These are phyloP conservation scores for Formica selysi DNA, from an alignment of 1,140 invertebrate genomes.

Conservation along the genomic window DNA sequence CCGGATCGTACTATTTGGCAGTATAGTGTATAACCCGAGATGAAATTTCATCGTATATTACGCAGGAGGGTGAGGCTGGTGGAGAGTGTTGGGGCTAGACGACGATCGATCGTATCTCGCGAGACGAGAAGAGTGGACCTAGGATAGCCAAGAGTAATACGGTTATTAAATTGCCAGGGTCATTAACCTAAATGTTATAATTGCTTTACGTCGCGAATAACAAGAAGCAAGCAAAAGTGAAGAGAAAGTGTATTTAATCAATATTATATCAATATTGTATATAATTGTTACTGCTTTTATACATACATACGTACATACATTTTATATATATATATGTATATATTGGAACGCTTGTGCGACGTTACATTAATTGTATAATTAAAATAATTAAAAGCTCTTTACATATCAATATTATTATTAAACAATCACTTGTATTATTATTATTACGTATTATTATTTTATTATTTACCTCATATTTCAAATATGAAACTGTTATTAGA, in stretches of 20 bases:
- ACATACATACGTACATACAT: too few species aligned
- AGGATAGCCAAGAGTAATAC: slow-evolving; percentile 45
- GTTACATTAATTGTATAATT: background rate
- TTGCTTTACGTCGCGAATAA: background rate
- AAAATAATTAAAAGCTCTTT: slow-evolving; percentile 11
- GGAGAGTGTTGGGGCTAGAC: slow-evolving; percentile 41
- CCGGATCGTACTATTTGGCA: slow-evolving; percentile 45
- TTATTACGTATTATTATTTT: background rate
- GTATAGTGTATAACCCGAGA: slow-evolving; percentile 35
- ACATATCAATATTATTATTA: background rate
- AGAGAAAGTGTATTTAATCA: background rate
- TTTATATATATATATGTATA: too few species aligned
- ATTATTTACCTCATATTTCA: background rate
- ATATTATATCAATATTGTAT: too few species aligned
- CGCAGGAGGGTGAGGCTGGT: slow-evolving; percentile 7
- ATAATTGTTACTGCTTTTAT: background rate
- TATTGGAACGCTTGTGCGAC: background rate
- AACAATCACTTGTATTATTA: too few species aligned
- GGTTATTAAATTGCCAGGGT: slow-evolving; percentile 70
- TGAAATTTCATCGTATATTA: slow-evolving; percentile 52
- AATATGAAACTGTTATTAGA: background rate
- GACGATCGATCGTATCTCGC: slow-evolving; percentile 66
- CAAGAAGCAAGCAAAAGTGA: background rate
- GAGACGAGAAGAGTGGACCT: slow-evolving; percentile 50
- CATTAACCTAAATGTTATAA: slow-evolving; percentile 62